These are phyloP conservation scores for Colinus virginianus DNA, from an alignment of 2,113 vertebrate genomes.

Conservation along the genomic window DNA sequence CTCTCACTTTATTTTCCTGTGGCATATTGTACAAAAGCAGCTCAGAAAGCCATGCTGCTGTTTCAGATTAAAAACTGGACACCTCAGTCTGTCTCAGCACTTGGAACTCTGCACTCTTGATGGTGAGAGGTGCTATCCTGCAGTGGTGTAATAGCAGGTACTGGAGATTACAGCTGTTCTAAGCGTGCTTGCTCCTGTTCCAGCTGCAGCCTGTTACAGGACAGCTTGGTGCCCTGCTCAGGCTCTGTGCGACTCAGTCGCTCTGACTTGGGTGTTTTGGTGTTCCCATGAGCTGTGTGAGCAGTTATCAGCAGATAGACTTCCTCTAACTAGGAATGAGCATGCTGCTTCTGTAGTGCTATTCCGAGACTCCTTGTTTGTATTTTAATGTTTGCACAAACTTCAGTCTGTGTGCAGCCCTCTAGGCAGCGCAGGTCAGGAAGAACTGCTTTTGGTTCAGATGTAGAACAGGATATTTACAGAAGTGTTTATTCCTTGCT, in stretches of 20 bases:
- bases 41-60: not conserved
- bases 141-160: fast-evolving
- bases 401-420: not conserved
- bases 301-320: not conserved
- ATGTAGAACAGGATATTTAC: not conserved
- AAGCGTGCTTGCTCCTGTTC: fast-evolving
- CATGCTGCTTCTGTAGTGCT: not conserved
- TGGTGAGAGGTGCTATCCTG: fast-evolving
- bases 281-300: not conserved
- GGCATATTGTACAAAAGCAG: not conserved
- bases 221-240: fast-evolving
- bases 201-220: not conserved
- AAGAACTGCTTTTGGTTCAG: not conserved
- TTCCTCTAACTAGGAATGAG: not conserved
- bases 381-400: not conserved
- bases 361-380: not conserved
- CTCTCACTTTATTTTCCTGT: not conserved
- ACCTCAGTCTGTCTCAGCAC: not conserved
- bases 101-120: fast-evolving
- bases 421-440: not conserved
- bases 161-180: not conserved
- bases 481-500: not conserved
- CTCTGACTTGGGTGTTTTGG: not conserved
- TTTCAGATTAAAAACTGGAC: fast-evolving
- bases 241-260: not conserved